These are phyloP conservation scores for Pararge aegeria DNA, from an alignment of 1,140 invertebrate genomes.

Conservation along the genomic window DNA sequence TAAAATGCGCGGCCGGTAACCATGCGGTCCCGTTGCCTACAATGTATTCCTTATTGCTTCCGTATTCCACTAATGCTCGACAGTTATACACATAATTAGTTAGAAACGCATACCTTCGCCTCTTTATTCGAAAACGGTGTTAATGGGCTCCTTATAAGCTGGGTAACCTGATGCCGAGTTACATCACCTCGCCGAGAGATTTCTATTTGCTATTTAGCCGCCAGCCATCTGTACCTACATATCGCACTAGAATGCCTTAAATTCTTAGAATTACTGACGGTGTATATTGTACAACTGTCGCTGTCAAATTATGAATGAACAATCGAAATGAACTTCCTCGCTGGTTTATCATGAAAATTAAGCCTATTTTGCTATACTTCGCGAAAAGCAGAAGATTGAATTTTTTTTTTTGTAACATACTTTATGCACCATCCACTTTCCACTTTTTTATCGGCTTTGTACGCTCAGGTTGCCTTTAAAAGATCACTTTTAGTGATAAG, in stretches of 20 bases:
- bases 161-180: conserved; percentile 10
- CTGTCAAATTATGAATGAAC: too few species aligned
- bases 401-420: too few species aligned
- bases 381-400: too few species aligned
- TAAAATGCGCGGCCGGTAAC: conserved; percentile 3
- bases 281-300: too few species aligned
- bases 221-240: background rate
- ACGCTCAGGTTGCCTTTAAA: too few species aligned
- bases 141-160: conserved; percentile 25
- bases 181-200: conserved; percentile 23
- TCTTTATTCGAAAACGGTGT: conserved; percentile 28
- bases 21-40: conserved; percentile 14
- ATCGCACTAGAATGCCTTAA: background rate
- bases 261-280: too few species aligned
- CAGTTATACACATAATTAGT: conserved; percentile 18
- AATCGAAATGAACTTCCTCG: too few species aligned
- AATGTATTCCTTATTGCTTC: conserved; percentile 21
- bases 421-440: too few species aligned
- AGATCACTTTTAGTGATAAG: too few species aligned
- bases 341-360: too few species aligned
- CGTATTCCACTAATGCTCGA: conserved; percentile 12
- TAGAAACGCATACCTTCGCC: conserved; percentile 26
- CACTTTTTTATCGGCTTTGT: too few species aligned
- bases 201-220: conserved; percentile 3
- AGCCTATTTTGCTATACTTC: too few species aligned